Evolutionary conservation across 2,888 invertebrate species (phyloP).

Genomic region (Ephialtes manifestator): DNA sequence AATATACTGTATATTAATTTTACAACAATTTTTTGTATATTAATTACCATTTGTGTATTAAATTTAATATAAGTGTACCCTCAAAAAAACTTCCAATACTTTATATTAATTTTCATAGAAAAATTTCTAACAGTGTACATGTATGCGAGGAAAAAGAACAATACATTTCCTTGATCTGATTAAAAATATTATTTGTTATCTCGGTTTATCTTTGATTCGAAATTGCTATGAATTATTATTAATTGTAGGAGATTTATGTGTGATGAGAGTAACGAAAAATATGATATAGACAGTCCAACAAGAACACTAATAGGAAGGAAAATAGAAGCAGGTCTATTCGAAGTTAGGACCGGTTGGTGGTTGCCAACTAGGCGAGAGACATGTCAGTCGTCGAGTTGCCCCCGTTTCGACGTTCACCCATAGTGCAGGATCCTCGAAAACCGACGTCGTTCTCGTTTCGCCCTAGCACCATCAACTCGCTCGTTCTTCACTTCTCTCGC

Average conservation of each 20-base stretch:
- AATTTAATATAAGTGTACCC: too few relatives aligned
- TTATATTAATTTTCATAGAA: too few relatives aligned
- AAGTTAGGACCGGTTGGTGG: neutral
- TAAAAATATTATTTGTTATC: neutral
- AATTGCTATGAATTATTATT: neutral
- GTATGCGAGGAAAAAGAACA: too few relatives aligned
- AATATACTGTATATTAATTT: too few relatives aligned
- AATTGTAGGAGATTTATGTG: neutral
- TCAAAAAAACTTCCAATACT: too few relatives aligned
- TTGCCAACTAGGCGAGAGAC: conserved; percentile 21
- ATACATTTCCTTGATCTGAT: too few relatives aligned
- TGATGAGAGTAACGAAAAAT: neutral
- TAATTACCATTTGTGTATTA: too few relatives aligned
- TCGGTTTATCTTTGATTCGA: neutral
- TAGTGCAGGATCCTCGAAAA: conserved; percentile 37
- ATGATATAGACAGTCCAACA: neutral
- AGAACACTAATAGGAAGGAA: conserved; percentile 8
- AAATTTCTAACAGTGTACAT: too few relatives aligned
- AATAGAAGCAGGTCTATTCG: neutral
- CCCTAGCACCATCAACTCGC: conserved; percentile 12
- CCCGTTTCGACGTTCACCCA: conserved; percentile 22
- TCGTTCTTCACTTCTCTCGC: conserved; percentile 10
- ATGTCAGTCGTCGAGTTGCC: conserved; percentile 31
- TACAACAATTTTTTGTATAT: too few relatives aligned
- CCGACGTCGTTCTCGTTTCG: conserved; percentile 23